phyloP scores from a whole-genome alignment of 2,797 vertebrate genomes.

The Cygnus olor region DNA sequence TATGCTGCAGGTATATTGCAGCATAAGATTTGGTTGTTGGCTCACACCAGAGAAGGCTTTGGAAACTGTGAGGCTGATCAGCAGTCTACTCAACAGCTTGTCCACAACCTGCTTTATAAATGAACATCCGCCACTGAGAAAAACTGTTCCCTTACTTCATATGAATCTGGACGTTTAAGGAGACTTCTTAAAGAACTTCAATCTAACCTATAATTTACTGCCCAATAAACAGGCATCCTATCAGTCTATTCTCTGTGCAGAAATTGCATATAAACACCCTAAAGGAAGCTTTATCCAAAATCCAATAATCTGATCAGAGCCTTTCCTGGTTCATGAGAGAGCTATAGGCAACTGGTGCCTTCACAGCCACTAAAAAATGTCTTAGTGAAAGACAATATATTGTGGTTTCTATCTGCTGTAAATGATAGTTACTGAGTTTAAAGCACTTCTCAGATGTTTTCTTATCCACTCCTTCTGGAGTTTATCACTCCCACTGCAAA shows the following conservation, averaged over 20 bases:
- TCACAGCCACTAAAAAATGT: neutral
- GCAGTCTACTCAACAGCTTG: neutral
- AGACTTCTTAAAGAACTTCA: neutral
- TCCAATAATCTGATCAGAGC: neutral
- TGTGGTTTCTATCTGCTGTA: neutral
- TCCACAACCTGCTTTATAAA: neutral
- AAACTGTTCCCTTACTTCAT: neutral
- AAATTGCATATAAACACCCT: fast-evolving
- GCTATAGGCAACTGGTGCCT: neutral
- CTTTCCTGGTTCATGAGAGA: neutral
- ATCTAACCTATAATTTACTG: neutral
- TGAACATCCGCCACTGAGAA: neutral
- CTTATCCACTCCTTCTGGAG: neutral
- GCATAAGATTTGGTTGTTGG: neutral
- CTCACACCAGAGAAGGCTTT: neutral
- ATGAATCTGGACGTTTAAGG: neutral
- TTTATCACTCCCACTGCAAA: neutral
- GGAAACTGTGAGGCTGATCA: neutral
- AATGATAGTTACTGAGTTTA: neutral
- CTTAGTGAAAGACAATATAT: neutral
- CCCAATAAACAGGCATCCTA: neutral
- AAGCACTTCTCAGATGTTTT: neutral
- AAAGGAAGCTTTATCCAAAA: neutral
- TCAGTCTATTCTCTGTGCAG: neutral
- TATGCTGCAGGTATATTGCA: neutral